A percentile compares a stretch with the other conserved stretches of the same genome.
Conservation (phyloP, 2,888 invertebrate genomes). For the Sinelater perroti region DNA sequence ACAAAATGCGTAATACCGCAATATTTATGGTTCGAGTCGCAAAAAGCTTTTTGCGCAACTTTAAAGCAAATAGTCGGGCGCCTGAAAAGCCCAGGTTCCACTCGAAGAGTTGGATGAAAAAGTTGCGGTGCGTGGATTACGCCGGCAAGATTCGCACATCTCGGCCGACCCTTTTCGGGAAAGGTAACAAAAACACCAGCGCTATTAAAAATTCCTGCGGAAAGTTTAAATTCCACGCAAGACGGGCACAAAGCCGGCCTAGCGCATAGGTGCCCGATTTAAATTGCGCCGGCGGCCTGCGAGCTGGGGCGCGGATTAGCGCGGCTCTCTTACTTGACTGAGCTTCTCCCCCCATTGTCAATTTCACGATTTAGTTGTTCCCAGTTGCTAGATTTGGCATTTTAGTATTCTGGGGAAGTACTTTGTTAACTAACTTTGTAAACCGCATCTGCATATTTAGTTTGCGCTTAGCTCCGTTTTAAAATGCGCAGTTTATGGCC, state of each 20-base stretch:
- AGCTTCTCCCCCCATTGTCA: constrained; percentile 31
- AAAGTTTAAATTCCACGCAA: constrained; percentile 26
- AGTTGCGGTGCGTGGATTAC: too few relatives aligned
- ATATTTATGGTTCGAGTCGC: too few relatives aligned
- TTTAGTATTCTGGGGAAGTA: constrained; percentile 34
- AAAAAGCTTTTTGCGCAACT: too few relatives aligned
- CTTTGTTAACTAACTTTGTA: constrained; percentile 34
- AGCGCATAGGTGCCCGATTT: constrained; percentile 26
- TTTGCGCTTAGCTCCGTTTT: constrained; percentile 25
- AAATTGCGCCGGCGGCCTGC: constrained; percentile 23
- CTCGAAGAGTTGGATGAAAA: too few relatives aligned
- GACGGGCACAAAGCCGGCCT: constrained; percentile 17
- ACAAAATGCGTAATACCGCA: too few relatives aligned
- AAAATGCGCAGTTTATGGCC: constrained; percentile 22
- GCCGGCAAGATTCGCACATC: too few relatives aligned
- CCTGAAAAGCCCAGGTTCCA: too few relatives aligned
- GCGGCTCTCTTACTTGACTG: constrained; percentile 29
- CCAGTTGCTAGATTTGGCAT: constrained; percentile 33
- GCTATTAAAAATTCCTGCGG: constrained; percentile 1
- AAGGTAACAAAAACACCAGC: too few relatives aligned
- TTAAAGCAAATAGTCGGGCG: too few relatives aligned
- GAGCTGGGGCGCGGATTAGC: constrained; percentile 28
- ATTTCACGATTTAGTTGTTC: constrained; percentile 37
- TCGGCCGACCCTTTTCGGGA: background rate
- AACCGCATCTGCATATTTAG: constrained; percentile 34